A percentile compares a stretch with the other conserved stretches of the same genome.
Conservation (phyloP, 2,888 invertebrate genomes). For the Habroteleia sp. region DNA sequence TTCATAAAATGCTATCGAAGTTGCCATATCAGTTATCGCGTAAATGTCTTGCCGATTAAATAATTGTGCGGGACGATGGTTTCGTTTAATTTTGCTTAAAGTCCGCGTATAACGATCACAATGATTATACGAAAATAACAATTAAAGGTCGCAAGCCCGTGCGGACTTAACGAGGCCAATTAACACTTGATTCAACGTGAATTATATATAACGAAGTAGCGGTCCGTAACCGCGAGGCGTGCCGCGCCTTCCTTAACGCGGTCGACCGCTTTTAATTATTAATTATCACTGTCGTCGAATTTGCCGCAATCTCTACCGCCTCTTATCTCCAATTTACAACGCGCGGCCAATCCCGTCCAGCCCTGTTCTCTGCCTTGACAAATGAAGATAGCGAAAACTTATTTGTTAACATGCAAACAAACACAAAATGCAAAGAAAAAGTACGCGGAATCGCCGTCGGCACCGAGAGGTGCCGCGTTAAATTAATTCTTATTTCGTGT, state of each 20-base stretch:
- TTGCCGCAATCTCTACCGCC: conserved; percentile 45
- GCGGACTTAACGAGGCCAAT: conserved; percentile 72
- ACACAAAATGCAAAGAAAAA: too few relatives aligned
- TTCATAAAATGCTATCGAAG: too few relatives aligned
- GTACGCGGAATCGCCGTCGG: too few relatives aligned
- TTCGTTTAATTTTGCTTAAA: too few relatives aligned
- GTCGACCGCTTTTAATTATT: conserved; percentile 56
- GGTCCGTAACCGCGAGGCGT: conserved; percentile 35
- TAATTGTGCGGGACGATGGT: too few relatives aligned
- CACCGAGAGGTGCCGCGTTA: background rate
- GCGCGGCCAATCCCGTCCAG: too few relatives aligned
- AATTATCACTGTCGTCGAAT: conserved; percentile 55
- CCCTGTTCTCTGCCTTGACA: too few relatives aligned
- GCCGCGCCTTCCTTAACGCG: conserved; percentile 44
- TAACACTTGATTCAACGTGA: conserved; percentile 75
- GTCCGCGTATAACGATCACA: too few relatives aligned
- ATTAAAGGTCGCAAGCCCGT: conserved; percentile 68
- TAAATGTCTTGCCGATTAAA: too few relatives aligned
- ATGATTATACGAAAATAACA: conserved; percentile 65
- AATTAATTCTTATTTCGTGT: conserved; percentile 29
- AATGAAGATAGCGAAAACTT: too few relatives aligned
- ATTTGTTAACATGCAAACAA: too few relatives aligned
- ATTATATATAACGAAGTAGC: conserved; percentile 73
- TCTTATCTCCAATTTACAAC: conserved; percentile 26
- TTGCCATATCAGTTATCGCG: too few relatives aligned